Evolutionary conservation across 1,140 invertebrate genomes (phyloP), one percentile per base, ranked within the genome.

Genomic region (Drosophila eugracilis): DNA sequence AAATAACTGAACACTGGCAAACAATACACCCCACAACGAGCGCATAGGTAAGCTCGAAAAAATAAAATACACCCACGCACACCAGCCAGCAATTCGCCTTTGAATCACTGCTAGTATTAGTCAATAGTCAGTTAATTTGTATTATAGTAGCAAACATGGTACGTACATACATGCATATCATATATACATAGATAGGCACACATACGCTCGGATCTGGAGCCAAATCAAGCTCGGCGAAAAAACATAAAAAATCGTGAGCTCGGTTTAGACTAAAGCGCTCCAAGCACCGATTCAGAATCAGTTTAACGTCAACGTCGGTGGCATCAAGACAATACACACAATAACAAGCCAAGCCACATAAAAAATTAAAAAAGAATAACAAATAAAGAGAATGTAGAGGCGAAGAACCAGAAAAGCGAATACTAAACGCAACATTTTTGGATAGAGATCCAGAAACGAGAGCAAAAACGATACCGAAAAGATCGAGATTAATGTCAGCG

Each of bases 261-360:
- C 59, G 78, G 81, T 63, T 78, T 86, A 66, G 77, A 85, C 80
- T 86, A 74, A 80, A 86, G 72, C 80, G 72, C 76, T 77, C 78
- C 62, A 86, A 86, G 86, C 81, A 86, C 75, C 69, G 83, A 86
- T 75, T 86, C 74, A 86, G 78, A 86, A 81, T 86, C 81, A 86
- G 81, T 86, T 86, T 86, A 86, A 86, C 83, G 83, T 86, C 81
- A 86, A 86, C 81, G 77, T 81, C 81, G 81, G 81, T 81, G 81
- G 81, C 83, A 86, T 81, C 81, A 86, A 86, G 81, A 86, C 81
- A 86, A 86, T 86, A 30, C 69, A 75, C 65, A 69, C 45, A 75
- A 80, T 59, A 73, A 70, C 60, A 75, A 48, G 21, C 22, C 57
- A 52, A 26, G 6, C 39, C 39, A 69, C 47, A 79, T 34, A n/a